A percentile compares a stretch with the other conserved stretches of the same genome.
Evolutionary conservation across 2,888 invertebrate genomes (phyloP).

Genomic region (Cremastinae sp.): DNA sequence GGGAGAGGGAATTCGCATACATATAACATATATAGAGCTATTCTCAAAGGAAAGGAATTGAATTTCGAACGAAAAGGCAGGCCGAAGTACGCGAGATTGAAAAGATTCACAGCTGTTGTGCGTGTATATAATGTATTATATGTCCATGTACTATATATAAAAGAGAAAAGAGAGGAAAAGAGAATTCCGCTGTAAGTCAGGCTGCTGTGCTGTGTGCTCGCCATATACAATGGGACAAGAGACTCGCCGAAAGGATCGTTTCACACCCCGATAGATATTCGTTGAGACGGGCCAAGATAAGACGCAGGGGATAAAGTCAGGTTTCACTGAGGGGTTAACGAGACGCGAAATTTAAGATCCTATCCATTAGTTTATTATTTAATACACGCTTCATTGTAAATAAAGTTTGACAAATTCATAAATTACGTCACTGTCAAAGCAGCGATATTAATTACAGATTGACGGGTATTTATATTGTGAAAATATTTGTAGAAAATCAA

Average conservation of each 20-base stretch:
- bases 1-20: too few relatives aligned
- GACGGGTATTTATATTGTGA: too few relatives aligned
- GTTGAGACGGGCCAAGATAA: conserved; percentile 49
- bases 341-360: conserved; percentile 2
- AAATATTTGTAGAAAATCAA: not conserved
- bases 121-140: not conserved
- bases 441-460: too few relatives aligned
- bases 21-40: too few relatives aligned
- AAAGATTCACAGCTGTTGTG: conserved; percentile 11
- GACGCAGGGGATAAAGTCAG: conserved; percentile 36
- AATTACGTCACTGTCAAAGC: too few relatives aligned
- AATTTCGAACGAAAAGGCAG: not conserved
- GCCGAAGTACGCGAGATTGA: not conserved
- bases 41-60: not conserved
- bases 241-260: conserved; percentile 46
- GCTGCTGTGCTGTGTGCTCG: conserved; percentile 7
- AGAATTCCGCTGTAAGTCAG: conserved; percentile 14
- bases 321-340: conserved; percentile 21
- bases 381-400: not conserved
- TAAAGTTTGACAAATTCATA: too few relatives aligned
- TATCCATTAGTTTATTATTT: not conserved
- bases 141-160: too few relatives aligned
- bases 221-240: conserved; percentile 1
- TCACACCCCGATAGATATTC: conserved; percentile 49
- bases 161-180: not conserved